Conservation (phyloP, 2,888 invertebrate genomes). For the Oscheius sp. region DNA sequence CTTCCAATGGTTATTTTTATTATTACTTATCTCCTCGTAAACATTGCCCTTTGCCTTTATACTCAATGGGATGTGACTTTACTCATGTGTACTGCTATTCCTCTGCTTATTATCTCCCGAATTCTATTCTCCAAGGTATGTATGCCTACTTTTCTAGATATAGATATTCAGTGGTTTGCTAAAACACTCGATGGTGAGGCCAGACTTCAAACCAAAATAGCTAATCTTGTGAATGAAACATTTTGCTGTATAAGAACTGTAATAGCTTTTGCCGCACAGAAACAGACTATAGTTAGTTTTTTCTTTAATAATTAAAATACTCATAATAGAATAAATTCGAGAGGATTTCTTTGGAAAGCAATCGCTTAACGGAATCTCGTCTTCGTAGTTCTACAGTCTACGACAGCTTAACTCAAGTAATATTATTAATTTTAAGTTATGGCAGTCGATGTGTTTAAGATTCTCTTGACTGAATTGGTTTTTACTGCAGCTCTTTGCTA, state of each 20-base stretch:
- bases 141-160: too few species aligned
- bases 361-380: conserved; percentile 61
- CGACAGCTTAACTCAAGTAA: conserved; percentile 65
- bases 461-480: conserved; percentile 66
- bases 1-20: conserved; percentile 68
- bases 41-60: conserved; percentile 56
- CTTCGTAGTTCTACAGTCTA: conserved; percentile 66
- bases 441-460: conserved; percentile 28
- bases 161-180: conserved; percentile 67
- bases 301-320: too few species aligned
- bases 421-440: neutral
- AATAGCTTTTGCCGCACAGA: conserved; percentile 67
- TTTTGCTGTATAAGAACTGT: conserved; percentile 67
- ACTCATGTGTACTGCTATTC: conserved; percentile 64
- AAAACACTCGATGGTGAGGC: conserved; percentile 65
- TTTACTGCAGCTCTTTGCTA: conserved; percentile 68
- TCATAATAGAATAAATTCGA: too few species aligned
- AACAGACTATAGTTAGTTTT: conserved; percentile 68
- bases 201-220: conserved; percentile 63
- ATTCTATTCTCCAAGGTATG: conserved; percentile 66
- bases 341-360: conserved; percentile 54
- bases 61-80: conserved; percentile 69
- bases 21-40: conserved; percentile 54
- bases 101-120: conserved; percentile 57
- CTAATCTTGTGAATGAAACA: conserved; percentile 67